Conservation (phyloP, 2,113 vertebrate genomes). For the Gymnarchus niloticus region DNA sequence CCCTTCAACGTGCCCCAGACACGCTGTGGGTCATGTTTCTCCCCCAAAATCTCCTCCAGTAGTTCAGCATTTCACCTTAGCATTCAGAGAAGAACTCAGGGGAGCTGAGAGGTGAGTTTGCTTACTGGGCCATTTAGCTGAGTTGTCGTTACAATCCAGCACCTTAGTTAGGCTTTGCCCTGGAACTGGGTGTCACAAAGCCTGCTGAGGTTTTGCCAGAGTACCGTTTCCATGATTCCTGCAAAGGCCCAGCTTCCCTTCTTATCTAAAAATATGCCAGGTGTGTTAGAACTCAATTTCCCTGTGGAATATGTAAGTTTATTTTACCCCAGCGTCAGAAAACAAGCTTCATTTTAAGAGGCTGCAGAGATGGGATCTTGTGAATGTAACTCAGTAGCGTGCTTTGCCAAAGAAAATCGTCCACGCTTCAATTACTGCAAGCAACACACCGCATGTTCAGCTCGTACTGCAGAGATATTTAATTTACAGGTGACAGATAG, state of each 20-base stretch:
- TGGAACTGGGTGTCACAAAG: not conserved
- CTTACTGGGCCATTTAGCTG: too few relatives aligned
- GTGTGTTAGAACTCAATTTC: not conserved
- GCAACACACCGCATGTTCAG: not conserved
- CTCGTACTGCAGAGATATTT: not conserved
- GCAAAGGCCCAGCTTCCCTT: not conserved
- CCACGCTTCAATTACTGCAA: not conserved
- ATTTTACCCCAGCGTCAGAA: not conserved
- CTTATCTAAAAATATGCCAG: slow-evolving; percentile 6
- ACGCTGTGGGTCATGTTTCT: too few relatives aligned
- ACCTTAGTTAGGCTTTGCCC: not conserved
- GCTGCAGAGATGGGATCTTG: not conserved
- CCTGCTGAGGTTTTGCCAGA: not conserved
- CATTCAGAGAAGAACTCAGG: not conserved
- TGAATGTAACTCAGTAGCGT: not conserved
- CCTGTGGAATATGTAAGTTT: not conserved
- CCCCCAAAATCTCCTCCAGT: too few relatives aligned
- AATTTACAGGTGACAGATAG: not conserved
- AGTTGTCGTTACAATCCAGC: not conserved
- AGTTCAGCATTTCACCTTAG: too few relatives aligned
- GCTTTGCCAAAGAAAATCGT: not conserved
- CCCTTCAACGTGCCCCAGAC: too few relatives aligned
- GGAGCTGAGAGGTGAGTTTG: not conserved
- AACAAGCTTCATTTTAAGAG: not conserved
- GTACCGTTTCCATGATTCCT: not conserved